These are phyloP conservation scores for Cyphomyrus discorhynchus DNA, from an alignment of 2,113 vertebrate species.

Conservation along the genomic window DNA sequence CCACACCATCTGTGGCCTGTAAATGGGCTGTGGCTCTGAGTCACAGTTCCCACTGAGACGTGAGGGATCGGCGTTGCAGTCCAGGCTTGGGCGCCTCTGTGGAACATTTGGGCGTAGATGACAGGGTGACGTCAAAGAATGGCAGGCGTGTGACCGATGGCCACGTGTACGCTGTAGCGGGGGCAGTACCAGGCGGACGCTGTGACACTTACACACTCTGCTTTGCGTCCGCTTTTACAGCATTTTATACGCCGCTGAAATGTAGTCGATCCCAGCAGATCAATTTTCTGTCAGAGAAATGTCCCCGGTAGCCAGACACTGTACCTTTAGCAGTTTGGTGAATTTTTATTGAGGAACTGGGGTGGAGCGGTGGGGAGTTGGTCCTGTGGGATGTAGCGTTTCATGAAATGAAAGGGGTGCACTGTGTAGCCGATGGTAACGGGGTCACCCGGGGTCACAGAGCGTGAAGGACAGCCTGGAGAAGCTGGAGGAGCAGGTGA, in stretches of 20 bases:
- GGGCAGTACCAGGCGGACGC: background rate
- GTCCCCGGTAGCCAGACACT: background rate
- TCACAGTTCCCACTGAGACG: too few species aligned
- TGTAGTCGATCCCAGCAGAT: background rate
- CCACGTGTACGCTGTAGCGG: background rate
- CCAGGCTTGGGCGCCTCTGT: background rate
- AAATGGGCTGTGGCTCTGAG: background rate
- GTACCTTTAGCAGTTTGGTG: background rate
- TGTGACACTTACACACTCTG: background rate
- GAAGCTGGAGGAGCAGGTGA: constrained; percentile 74
- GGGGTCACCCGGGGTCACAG: constrained; percentile 46
- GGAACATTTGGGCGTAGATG: background rate
- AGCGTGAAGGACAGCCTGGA: constrained; percentile 80
- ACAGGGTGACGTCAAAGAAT: background rate
- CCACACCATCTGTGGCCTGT: background rate
- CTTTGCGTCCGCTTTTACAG: background rate
- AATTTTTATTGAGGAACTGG: background rate
- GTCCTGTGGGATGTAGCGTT: background rate
- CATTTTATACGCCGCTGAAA: background rate
- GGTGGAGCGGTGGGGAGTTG: background rate
- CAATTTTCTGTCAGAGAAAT: background rate
- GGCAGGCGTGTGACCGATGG: background rate
- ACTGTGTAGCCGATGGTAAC: background rate
- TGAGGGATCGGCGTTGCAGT: too few species aligned
- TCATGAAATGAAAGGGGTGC: background rate